Percentiles rank a stretch among this genome's conserved stretches.
phyloP scores from a whole-genome alignment of 1,140 invertebrate species.

The Babylonia areolata region DNA sequence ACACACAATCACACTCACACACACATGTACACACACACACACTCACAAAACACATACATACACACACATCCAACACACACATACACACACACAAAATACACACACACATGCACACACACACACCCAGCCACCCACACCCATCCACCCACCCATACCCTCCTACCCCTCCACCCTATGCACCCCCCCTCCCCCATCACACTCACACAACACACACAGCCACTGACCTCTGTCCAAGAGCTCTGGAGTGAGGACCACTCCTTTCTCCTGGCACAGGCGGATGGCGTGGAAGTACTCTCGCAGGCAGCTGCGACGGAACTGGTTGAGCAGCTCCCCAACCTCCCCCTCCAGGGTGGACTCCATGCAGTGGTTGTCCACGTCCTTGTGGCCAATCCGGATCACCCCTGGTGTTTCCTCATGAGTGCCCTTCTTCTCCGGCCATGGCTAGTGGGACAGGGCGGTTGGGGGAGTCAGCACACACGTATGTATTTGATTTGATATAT shows the following conservation, averaged over 20 bases:
- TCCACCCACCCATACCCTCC: no score
- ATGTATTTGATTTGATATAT: no score
- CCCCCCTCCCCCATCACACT: neutral
- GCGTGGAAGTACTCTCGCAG: slow-evolving; percentile 69
- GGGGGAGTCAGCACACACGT: no score
- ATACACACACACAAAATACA: no score
- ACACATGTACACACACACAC: neutral
- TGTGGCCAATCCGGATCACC: slow-evolving; percentile 69
- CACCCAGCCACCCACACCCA: no score
- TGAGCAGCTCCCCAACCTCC: slow-evolving; percentile 59
- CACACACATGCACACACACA: no score
- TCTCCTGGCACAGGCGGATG: slow-evolving; percentile 61
- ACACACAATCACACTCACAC: neutral
- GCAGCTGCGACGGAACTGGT: slow-evolving; percentile 66
- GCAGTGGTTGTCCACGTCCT: slow-evolving; percentile 71
- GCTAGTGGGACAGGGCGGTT: slow-evolving; percentile 24
- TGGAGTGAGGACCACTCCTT: slow-evolving; percentile 58
- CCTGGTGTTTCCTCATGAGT: slow-evolving; percentile 44
- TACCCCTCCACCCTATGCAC: neutral
- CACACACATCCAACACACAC: no score
- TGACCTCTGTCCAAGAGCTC: slow-evolving; percentile 68
- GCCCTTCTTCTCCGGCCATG: slow-evolving; percentile 23
- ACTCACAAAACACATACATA: slow-evolving; percentile 45
- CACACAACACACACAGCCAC: neutral
- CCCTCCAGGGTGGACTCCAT: slow-evolving; percentile 66